Percentiles rank a stretch among this genome's conserved stretches.
These are phyloP conservation scores for Luscinia megarhynchos DNA, from an alignment of 2,797 vertebrate genomes.

Conservation along the genomic window DNA sequence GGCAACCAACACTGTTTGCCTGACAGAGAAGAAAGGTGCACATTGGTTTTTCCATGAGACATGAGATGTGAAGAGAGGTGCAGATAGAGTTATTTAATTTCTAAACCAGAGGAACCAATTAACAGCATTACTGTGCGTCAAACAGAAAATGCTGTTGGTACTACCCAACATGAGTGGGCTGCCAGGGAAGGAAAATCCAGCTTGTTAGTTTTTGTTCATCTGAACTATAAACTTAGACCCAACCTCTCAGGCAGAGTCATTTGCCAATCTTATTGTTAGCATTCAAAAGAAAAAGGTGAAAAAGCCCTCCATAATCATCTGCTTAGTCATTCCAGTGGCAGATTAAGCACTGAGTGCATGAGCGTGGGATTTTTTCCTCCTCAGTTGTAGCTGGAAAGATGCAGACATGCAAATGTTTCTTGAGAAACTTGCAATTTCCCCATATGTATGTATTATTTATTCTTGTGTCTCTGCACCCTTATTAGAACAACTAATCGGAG, in stretches of 20 bases:
- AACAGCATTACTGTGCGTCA: background rate
- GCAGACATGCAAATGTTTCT: background rate
- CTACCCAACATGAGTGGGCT: fast-evolving
- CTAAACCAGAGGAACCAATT: background rate
- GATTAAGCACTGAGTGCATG: background rate
- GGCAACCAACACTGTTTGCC: background rate
- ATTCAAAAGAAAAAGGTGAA: background rate
- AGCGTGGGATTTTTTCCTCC: background rate
- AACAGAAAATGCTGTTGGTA: background rate
- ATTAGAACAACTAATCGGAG: background rate
- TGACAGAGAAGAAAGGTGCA: background rate
- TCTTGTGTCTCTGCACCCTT: background rate
- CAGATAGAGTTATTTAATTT: background rate
- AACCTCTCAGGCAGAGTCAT: background rate
- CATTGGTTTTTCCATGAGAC: background rate
- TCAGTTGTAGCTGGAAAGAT: background rate
- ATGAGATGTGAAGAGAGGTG: background rate
- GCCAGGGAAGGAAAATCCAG: background rate
- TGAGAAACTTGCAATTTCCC: background rate
- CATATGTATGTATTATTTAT: background rate
- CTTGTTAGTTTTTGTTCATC: background rate
- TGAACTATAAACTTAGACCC: background rate
- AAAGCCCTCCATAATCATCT: background rate
- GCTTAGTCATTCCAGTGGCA: background rate
- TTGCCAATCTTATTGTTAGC: background rate